These are phyloP conservation scores for Anolis sagrei DNA, from an alignment of 2,113 vertebrate genomes.

Conservation along the genomic window DNA sequence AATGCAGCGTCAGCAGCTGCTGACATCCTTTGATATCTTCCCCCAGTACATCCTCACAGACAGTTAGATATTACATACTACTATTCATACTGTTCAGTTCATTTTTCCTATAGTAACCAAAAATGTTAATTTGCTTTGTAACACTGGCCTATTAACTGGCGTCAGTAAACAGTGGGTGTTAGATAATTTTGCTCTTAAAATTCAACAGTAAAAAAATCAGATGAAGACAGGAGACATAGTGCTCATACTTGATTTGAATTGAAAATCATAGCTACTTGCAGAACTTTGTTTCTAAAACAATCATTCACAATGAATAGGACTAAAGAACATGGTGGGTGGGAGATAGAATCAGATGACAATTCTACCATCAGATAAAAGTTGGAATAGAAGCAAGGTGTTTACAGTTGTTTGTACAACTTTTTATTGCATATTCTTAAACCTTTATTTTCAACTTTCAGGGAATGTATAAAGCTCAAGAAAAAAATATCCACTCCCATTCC, in stretches of 20 bases:
- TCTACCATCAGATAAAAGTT: no score
- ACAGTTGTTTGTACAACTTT: no score
- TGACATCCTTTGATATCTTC: slow-evolving; percentile 9
- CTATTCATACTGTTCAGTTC: not conserved
- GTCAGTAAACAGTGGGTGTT: slow-evolving; percentile 30
- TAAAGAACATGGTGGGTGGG: no score
- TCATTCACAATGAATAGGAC: no score
- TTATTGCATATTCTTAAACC: not conserved
- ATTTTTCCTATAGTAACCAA: not conserved
- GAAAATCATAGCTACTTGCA: not conserved
- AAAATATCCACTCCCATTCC: no score
- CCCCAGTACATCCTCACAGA: not conserved
- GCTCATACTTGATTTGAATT: not conserved
- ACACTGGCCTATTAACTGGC: slow-evolving; percentile 18
- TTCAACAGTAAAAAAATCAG: not conserved
- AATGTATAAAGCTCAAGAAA: not conserved
- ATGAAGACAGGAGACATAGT: not conserved
- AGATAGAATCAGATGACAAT: no score
- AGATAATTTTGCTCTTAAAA: slow-evolving; percentile 44
- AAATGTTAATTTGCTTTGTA: slow-evolving; percentile 10
- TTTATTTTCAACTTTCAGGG: not conserved
- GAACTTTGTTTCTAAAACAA: not conserved
- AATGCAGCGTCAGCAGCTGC: slow-evolving; percentile 48
- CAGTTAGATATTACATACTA: not conserved
- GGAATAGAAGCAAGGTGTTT: no score